Percentiles rank a stretch among this genome's conserved stretches.
These are phyloP conservation scores for Sclerodermus sp. DNA, from an alignment of 2,888 invertebrate genomes.

Conservation along the genomic window DNA sequence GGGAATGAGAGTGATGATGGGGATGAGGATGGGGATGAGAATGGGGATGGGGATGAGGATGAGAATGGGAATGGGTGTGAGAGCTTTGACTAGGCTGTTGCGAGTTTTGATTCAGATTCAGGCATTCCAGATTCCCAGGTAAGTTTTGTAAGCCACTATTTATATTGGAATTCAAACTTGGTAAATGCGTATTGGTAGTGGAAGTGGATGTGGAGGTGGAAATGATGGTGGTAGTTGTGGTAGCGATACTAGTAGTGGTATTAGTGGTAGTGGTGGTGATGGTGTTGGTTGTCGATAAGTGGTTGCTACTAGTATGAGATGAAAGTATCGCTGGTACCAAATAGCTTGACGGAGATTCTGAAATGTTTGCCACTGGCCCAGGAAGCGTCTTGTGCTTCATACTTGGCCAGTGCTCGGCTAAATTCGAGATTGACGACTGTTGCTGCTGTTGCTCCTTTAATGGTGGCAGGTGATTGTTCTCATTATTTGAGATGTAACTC, in stretches of 20 bases:
- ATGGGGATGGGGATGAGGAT: slow-evolving; percentile 31
- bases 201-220: not conserved
- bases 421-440: not conserved
- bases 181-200: slow-evolving; percentile 28
- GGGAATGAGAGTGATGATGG: slow-evolving; percentile 26
- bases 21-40: slow-evolving; percentile 17
- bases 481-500: slow-evolving; percentile 57
- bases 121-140: slow-evolving; percentile 38
- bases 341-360: slow-evolving; percentile 14
- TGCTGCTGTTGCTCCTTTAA: slow-evolving; percentile 43
- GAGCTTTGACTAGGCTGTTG: slow-evolving; percentile 24
- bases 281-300: not conserved
- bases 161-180: slow-evolving; percentile 42
- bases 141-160: slow-evolving; percentile 50
- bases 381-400: not conserved
- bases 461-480: slow-evolving; percentile 58
- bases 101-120: slow-evolving; percentile 39
- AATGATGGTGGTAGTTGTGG: not conserved
- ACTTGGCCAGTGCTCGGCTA: not conserved
- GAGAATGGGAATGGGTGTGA: too few species aligned
- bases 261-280: not conserved
- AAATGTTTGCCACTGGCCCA: slow-evolving; percentile 9
- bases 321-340: slow-evolving; percentile 9
- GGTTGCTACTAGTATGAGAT: not conserved
- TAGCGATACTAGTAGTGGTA: not conserved